phyloP scores from a whole-genome alignment of 1,140 invertebrate species.

The Drosophila yakuba region DNA sequence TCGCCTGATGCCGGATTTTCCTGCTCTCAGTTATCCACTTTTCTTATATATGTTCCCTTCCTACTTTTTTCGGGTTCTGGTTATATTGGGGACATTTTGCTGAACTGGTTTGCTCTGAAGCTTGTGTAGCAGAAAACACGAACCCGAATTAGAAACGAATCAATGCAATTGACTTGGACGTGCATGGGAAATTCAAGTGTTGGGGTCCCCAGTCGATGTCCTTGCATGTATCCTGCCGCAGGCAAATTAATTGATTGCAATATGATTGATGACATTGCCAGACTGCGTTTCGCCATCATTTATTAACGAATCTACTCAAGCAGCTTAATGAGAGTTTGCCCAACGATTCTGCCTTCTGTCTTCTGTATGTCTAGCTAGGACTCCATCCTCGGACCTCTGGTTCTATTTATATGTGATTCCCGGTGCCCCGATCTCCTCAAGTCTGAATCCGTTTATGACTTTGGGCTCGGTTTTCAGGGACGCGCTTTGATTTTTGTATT shows the following conservation, averaged over 20 bases:
- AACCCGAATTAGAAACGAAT: conserved; percentile 50
- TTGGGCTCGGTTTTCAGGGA: conserved; percentile 63
- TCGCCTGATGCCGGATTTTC: background rate
- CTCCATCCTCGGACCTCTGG: background rate
- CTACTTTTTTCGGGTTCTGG: conserved; percentile 1
- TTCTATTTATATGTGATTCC: conserved; percentile 5
- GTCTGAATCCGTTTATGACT: conserved; percentile 36
- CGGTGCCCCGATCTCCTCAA: conserved; percentile 2
- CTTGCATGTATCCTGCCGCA: conserved; percentile 16
- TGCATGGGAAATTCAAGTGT: conserved; percentile 64
- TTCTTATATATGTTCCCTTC: background rate
- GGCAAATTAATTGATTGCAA: conserved; percentile 76
- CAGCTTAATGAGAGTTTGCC: conserved; percentile 73
- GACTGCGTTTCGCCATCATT: conserved; percentile 71
- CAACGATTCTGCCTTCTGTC: conserved; percentile 6
- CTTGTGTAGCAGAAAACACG: conserved; percentile 48
- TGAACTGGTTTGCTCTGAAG: conserved; percentile 17
- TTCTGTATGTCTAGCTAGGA: conserved; percentile 3
- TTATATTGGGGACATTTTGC: conserved; percentile 59
- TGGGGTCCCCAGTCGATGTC: conserved; percentile 1
- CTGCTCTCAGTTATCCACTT: background rate
- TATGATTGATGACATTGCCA: conserved; percentile 76
- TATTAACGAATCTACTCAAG: conserved; percentile 73
- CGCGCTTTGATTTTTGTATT: conserved; percentile 69
- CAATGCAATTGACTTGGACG: conserved; percentile 72